phyloP scores from a whole-genome alignment of 2,113 vertebrate species.

The Thalassarche chlororhynchos region DNA sequence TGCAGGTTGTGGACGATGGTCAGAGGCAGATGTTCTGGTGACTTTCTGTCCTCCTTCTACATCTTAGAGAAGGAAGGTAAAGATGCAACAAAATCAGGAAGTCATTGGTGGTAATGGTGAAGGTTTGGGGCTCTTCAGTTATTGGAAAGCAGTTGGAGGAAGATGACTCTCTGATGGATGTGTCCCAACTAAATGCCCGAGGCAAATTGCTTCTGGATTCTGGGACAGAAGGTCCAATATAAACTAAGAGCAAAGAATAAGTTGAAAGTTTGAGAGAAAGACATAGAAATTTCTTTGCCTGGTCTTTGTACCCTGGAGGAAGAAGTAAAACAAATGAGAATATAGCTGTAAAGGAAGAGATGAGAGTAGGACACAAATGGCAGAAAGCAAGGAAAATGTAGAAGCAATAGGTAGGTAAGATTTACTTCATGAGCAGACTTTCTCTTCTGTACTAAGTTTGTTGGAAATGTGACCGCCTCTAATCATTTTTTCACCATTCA shows the following conservation, averaged over 20 bases:
- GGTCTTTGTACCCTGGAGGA: not conserved
- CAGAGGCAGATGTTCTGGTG: not conserved
- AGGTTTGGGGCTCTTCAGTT: not conserved
- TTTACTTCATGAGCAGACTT: not conserved
- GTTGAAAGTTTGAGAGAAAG: not conserved
- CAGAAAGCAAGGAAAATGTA: not conserved
- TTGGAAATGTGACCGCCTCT: not conserved
- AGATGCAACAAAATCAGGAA: not conserved
- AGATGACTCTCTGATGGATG: not conserved
- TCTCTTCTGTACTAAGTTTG: not conserved
- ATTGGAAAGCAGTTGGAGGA: not conserved
- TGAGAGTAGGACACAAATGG: not conserved
- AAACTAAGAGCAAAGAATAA: not conserved
- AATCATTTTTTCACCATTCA: not conserved
- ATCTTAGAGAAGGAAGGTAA: not conserved
- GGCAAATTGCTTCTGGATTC: not conserved
- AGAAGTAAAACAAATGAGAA: not conserved
- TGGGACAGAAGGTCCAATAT: not conserved
- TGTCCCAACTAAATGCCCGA: not conserved
- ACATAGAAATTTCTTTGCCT: not conserved
- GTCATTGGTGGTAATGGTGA: not conserved
- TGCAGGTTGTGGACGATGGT: not conserved
- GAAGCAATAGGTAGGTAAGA: not conserved
- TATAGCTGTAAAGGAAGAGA: not conserved
- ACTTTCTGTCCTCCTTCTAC: not conserved